Base-by-base conservation (phyloP, 2,888 invertebrate genomes). In the Ferrisia virgata region DNA sequence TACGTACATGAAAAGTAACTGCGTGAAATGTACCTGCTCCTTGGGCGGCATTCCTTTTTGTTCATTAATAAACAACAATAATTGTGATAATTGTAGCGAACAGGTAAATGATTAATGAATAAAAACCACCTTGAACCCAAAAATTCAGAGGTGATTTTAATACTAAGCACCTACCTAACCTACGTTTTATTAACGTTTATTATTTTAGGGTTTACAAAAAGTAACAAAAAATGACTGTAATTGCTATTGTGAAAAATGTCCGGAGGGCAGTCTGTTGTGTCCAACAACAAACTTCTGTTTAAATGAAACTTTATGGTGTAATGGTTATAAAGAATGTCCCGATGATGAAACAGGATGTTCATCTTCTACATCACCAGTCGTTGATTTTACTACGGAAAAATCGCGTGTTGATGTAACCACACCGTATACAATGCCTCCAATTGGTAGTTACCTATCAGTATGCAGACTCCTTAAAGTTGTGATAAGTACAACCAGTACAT, bases 21-120 rank as follows among this genome's bases (percentile, higher is more conserved):
- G 96, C 87, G 92, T 93, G 86, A 92, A 94, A 86, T 96, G 96
- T 87, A 90, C 93, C 69, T 96, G 96, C 88, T 92, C 93, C 86
- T 88, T 95, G 47, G 93, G 94, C 31, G 96, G 96, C 13, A 89
- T 91, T 33, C 89, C 93, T 0, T 90, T 91, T 86, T 96, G 96
- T 88, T 47, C 22, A 5, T 81, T 40, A 22, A 69, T 22, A 31
- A 33, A 25, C 28, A 47, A 78, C 6, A 82, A 85, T 53, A 11
- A 78, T 6, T 86, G 85, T 22, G 47, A 53, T 9, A 11, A 82
- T 25, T 86, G 85, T 72, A 58, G 40, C 6, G 79, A 83, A 43
- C 25, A 83, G 43, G 85, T 85, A 79, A 78, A 85, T n/a, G n/a
- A n/a, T n/a, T n/a, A 39, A 39, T 64, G 28, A 64, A 64, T 28